Conservation (phyloP, 2,797 vertebrate genomes). For the Malurus leucopterus region DNA sequence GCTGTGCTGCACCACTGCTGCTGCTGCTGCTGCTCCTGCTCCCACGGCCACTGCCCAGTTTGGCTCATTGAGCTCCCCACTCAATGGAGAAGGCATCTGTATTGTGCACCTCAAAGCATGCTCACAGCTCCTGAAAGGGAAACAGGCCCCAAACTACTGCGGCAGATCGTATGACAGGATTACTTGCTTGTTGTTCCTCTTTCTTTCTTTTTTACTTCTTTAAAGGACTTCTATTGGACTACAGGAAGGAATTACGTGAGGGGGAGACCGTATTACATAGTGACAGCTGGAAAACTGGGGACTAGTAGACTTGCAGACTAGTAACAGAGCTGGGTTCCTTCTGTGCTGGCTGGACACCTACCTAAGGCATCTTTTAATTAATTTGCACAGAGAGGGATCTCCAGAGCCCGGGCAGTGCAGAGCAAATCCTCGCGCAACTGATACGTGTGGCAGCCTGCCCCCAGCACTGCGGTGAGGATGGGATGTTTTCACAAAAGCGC, state of each 20-base stretch:
- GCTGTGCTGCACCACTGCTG: slow-evolving; percentile 62
- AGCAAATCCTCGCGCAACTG: background rate
- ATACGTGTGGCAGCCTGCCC: background rate
- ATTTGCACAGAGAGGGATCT: slow-evolving; percentile 24
- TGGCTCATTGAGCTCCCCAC: slow-evolving; percentile 59
- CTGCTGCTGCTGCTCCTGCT: slow-evolving; percentile 52
- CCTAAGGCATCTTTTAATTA: slow-evolving; percentile 62
- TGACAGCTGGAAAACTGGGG: slow-evolving; percentile 68
- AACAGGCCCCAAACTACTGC: slow-evolving; percentile 62
- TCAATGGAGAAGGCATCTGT: slow-evolving; percentile 65
- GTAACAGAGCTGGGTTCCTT: slow-evolving; percentile 54
- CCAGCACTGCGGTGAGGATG: rapidly evolving
- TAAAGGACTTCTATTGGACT: slow-evolving; percentile 47
- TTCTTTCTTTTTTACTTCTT: slow-evolving; percentile 27
- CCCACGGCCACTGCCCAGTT: slow-evolving; percentile 34
- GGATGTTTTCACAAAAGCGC: background rate
- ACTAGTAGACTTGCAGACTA: slow-evolving; percentile 46
- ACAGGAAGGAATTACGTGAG: slow-evolving; percentile 57
- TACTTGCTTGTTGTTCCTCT: slow-evolving; percentile 62
- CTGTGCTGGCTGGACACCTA: slow-evolving; percentile 51
- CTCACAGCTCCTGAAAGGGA: slow-evolving; percentile 63
- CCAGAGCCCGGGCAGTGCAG: background rate
- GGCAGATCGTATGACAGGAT: slow-evolving; percentile 68
- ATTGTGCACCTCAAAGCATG: slow-evolving; percentile 69
- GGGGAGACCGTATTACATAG: slow-evolving; percentile 60